Percentiles rank a stretch among this genome's conserved stretches.
phyloP scores from a whole-genome alignment of 2,888 invertebrate genomes.

The Gisinianus flammeolus region DNA sequence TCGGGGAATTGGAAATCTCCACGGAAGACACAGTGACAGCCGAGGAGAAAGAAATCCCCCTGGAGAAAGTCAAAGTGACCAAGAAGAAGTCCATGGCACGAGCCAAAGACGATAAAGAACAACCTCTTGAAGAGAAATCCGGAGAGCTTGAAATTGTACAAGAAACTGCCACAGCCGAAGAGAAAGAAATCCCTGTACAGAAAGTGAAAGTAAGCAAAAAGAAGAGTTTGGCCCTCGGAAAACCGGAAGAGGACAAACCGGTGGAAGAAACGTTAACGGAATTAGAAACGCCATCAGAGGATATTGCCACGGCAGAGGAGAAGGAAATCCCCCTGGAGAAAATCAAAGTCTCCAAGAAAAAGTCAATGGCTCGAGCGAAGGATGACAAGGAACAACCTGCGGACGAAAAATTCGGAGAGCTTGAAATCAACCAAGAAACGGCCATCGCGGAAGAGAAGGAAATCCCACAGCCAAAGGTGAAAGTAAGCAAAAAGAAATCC shows the following conservation, averaged over 20 bases:
- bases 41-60: slow-evolving; percentile 35
- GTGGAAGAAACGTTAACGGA: slow-evolving; percentile 55
- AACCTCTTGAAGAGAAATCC: slow-evolving; percentile 58
- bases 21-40: slow-evolving; percentile 27
- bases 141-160: neutral
- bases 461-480: slow-evolving; percentile 18
- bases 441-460: slow-evolving; percentile 8
- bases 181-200: slow-evolving; percentile 31
- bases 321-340: slow-evolving; percentile 32
- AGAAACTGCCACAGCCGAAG: slow-evolving; percentile 7
- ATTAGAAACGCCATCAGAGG: neutral
- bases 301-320: neutral
- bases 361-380: slow-evolving; percentile 49
- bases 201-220: slow-evolving; percentile 27
- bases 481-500: slow-evolving; percentile 26
- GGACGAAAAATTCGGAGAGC: slow-evolving; percentile 6
- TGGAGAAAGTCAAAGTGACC: slow-evolving; percentile 36
- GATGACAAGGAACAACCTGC: neutral
- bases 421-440: slow-evolving; percentile 8
- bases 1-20: slow-evolving; percentile 13
- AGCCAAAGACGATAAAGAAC: slow-evolving; percentile 30
- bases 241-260: slow-evolving; percentile 50
- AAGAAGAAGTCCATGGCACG: slow-evolving; percentile 10
- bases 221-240: neutral
- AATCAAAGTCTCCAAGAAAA: slow-evolving; percentile 30